phyloP scores from a whole-genome alignment of 2,797 vertebrate genomes.

The Coregonus sp. region DNA sequence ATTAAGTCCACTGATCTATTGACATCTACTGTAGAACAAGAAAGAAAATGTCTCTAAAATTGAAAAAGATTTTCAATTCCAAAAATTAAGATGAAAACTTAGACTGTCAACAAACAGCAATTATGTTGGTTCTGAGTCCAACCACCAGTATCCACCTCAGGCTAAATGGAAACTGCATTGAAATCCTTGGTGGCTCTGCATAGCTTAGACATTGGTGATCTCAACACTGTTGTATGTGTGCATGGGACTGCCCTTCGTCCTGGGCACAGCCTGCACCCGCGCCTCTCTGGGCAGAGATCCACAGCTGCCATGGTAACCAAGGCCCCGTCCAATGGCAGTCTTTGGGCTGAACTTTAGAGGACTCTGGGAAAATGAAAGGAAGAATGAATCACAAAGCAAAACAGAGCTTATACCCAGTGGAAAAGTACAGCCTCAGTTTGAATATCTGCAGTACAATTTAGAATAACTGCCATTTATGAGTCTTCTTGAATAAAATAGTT shows the following conservation, averaged over 20 bases:
- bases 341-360: conserved; percentile 70
- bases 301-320: conserved; percentile 70
- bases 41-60: not conserved
- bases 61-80: not conserved
- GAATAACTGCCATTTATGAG: not conserved
- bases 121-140: not conserved
- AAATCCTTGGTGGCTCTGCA: not conserved
- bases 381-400: not conserved
- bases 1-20: not conserved
- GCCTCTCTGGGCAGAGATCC: conserved; percentile 74
- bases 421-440: not conserved
- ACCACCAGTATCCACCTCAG: not conserved
- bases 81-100: not conserved
- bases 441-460: not conserved
- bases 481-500: not conserved
- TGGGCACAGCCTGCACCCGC: conserved; percentile 65
- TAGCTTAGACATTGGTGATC: conserved; percentile 75
- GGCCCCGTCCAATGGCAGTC: conserved; percentile 62
- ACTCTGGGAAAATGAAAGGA: conserved; percentile 40
- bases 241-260: conserved; percentile 73
- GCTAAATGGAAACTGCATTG: too few relatives aligned
- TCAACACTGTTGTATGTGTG: conserved; percentile 75
- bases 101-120: not conserved
- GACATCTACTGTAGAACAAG: not conserved
- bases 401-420: not conserved